Evolutionary conservation across 2,113 vertebrate genomes (phyloP).

Genomic region (Phylloscopus whistleri): DNA sequence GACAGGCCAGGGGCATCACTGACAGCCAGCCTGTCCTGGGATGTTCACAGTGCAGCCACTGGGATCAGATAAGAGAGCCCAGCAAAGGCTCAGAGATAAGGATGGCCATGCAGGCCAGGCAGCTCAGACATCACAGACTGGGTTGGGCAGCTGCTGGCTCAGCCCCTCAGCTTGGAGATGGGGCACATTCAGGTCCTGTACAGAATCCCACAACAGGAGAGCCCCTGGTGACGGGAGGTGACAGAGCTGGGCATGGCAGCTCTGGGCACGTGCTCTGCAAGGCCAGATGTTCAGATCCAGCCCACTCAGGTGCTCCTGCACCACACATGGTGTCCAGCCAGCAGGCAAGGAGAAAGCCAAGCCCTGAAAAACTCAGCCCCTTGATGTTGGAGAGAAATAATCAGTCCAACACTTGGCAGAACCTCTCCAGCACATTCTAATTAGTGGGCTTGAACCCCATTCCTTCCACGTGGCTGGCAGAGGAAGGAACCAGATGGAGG

Average conservation of each 20-base stretch:
- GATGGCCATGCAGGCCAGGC: neutral
- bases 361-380: neutral
- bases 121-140: neutral
- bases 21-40: neutral
- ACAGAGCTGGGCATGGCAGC: accelerated
- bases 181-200: neutral
- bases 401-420: neutral
- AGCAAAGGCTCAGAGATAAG: neutral
- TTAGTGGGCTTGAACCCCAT: neutral
- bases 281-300: neutral
- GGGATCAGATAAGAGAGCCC: neutral
- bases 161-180: neutral
- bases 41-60: neutral
- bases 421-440: neutral
- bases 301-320: neutral
- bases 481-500: neutral
- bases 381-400: neutral
- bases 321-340: neutral
- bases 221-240: accelerated
- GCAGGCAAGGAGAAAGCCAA: neutral
- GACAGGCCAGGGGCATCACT: neutral
- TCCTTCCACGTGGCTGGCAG: neutral
- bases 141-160: neutral
- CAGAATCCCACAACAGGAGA: accelerated
- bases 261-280: accelerated